Evolutionary conservation across 2,888 invertebrate genomes (phyloP), one percentile per base, ranked within the genome.

Genomic region (Aspidapion aeneum): DNA sequence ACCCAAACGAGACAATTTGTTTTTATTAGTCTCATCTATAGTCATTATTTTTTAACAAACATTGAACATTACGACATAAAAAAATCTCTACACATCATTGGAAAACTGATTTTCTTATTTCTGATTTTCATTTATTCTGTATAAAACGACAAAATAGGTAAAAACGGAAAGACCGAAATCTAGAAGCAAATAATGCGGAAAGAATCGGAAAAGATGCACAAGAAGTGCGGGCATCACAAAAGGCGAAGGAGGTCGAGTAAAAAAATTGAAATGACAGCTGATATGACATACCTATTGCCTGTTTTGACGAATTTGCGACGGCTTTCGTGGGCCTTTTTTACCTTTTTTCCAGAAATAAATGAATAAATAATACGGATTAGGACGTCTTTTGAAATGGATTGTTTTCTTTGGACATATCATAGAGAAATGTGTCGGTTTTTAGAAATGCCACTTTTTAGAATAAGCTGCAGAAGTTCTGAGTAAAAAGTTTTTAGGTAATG

Each of bases 211-310:
- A 35, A 35, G 35, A 35, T 35, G 5, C 35, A n/a, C 12, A 35
- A 35, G 35, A 35, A 3, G 35, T 35, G 35, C n/a, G n/a, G n/a
- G n/a, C n/a, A 12, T 12, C 35, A 35, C 35, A 35, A 35, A 35
- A 35, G 35, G 35, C 63, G 62, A 63, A 60, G 52, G 60, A 50
- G 18, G 48, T 60, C 60, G 59, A 22, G 48, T 58, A 63, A 60
- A 71, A 69, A 71, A 68, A 67, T 57, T 63, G 62, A 62, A 70
- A 62, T 72, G 73, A 73, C 74, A 74, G 72, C 70, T 72, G 73
- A 73, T 69, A 68, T 67, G 73, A 64, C 59, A 67, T 35, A 35
- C 69, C 65, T 65, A 64, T 63, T 61, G 65, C 63, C 65, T 73
- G 71, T 72, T 72, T 72, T 72, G 73, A 73, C 69, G 68, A 67